Evolutionary conservation across 2,797 vertebrate species (phyloP).

Genomic region (Coregonus suidteri): DNA sequence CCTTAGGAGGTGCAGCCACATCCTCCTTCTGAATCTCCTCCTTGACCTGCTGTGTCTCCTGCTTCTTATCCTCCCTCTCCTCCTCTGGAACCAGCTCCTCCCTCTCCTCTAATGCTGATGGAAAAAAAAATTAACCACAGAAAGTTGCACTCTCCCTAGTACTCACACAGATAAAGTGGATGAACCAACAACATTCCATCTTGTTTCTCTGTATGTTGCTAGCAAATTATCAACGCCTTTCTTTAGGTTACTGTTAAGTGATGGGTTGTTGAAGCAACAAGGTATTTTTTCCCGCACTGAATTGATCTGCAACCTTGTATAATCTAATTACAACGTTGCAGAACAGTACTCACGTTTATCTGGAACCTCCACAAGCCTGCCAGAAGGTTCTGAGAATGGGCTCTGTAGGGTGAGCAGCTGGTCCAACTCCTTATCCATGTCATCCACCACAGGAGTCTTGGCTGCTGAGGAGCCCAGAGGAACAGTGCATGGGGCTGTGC

Average conservation of each 20-base stretch:
- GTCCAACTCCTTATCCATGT: slow-evolving; percentile 86
- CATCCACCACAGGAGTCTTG: slow-evolving; percentile 50
- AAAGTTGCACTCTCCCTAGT: no score
- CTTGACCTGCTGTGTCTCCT: background rate
- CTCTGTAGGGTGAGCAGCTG: slow-evolving; percentile 83
- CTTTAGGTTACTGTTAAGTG: background rate
- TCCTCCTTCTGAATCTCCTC: slow-evolving; percentile 35
- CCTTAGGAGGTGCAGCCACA: slow-evolving; percentile 21
- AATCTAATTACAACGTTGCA: no score
- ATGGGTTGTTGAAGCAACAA: background rate
- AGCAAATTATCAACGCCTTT: background rate
- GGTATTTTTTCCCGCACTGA: background rate
- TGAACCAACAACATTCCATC: background rate
- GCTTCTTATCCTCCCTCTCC: background rate
- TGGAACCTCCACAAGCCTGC: background rate
- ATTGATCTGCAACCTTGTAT: no score
- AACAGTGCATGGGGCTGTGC: background rate
- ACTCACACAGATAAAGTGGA: background rate
- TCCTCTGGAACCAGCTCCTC: slow-evolving; percentile 19
- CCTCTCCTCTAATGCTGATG: slow-evolving; percentile 37
- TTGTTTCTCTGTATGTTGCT: background rate
- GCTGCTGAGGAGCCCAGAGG: slow-evolving; percentile 14
- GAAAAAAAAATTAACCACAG: slow-evolving; percentile 8
- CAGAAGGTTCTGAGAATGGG: slow-evolving; percentile 40
- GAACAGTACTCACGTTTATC: slow-evolving; percentile 39